Percentiles rank a stretch among this genome's conserved stretches.
phyloP scores from a whole-genome alignment of 1,140 invertebrate genomes.

The Eumaeus atala region DNA sequence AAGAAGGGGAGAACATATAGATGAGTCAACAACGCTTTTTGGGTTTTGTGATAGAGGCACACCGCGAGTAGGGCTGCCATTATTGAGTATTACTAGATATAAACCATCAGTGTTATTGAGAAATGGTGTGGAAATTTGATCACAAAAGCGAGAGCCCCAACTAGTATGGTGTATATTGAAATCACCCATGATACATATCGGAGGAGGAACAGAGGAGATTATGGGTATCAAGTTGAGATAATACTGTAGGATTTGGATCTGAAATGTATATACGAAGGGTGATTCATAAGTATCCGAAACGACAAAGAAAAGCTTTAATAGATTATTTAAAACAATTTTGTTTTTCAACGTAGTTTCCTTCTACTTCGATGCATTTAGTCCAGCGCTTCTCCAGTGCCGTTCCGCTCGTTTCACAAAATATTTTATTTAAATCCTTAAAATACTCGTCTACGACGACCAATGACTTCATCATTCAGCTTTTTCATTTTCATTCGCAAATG shows the following conservation, averaged over 20 bases:
- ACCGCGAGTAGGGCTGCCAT: constrained; percentile 17
- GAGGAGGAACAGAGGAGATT: constrained; percentile 3
- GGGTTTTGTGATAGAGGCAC: constrained; percentile 11
- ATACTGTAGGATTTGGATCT: not conserved
- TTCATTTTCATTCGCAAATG: too few relatives aligned
- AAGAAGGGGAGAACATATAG: constrained; percentile 10
- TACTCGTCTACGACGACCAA: too few relatives aligned
- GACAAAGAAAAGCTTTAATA: too few relatives aligned
- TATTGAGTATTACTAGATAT: constrained; percentile 19
- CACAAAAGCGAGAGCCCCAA: constrained; percentile 18
- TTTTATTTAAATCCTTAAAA: too few relatives aligned
- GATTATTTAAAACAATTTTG: too few relatives aligned
- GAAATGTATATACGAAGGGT: constrained; percentile 14
- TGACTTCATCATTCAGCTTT: too few relatives aligned
- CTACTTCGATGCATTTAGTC: too few relatives aligned
- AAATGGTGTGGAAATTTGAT: constrained; percentile 6
- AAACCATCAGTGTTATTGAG: constrained; percentile 16
- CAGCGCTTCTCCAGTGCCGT: too few relatives aligned
- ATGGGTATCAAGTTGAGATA: constrained; percentile 7
- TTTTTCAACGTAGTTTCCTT: too few relatives aligned
- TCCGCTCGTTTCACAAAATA: too few relatives aligned
- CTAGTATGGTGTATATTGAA: constrained; percentile 20
- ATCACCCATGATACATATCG: constrained; percentile 16
- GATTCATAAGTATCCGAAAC: too few relatives aligned
- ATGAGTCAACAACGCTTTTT: constrained; percentile 10